A percentile compares a stretch with the other conserved stretches of the same genome.
These are phyloP conservation scores for Cyprinodon variegatus DNA, from an alignment of 2,113 vertebrate genomes.

Conservation along the genomic window DNA sequence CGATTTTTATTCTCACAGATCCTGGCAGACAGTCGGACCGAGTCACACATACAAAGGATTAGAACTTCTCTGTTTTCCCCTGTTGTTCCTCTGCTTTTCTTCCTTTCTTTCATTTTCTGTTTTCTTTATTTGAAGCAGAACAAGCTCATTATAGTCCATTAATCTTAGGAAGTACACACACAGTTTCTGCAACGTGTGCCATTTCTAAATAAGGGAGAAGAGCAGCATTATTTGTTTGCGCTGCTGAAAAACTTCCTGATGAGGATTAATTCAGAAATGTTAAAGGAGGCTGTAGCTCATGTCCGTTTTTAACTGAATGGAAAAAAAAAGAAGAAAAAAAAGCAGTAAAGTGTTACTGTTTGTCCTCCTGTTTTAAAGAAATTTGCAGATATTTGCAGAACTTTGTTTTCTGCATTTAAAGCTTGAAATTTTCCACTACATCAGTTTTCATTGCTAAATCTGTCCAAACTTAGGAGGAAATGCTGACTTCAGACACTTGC, in stretches of 20 bases:
- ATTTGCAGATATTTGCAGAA: slow-evolving; percentile 7
- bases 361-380: slow-evolving; percentile 1
- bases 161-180: slow-evolving; percentile 6
- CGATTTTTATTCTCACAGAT: slow-evolving; percentile 10
- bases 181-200: not conserved
- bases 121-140: slow-evolving; percentile 24
- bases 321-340: no score
- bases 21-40: slow-evolving; percentile 25
- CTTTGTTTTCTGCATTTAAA: not conserved
- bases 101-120: slow-evolving; percentile 4
- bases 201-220: not conserved
- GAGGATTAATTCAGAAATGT: slow-evolving; percentile 3
- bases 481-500: not conserved
- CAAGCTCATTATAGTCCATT: slow-evolving; percentile 45
- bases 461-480: slow-evolving; percentile 10
- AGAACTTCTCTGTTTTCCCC: slow-evolving; percentile 27
- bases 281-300: not conserved
- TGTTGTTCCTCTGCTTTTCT: slow-evolving; percentile 16
- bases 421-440: slow-evolving; percentile 22
- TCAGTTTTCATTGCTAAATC: slow-evolving; percentile 28
- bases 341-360: not conserved
- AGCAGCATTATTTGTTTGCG: not conserved
- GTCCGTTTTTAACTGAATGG: slow-evolving; percentile 11
- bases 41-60: slow-evolving; percentile 38
- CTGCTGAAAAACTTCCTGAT: not conserved